These are phyloP conservation scores for Atta texana DNA, from an alignment of 1,140 invertebrate genomes.

Conservation along the genomic window DNA sequence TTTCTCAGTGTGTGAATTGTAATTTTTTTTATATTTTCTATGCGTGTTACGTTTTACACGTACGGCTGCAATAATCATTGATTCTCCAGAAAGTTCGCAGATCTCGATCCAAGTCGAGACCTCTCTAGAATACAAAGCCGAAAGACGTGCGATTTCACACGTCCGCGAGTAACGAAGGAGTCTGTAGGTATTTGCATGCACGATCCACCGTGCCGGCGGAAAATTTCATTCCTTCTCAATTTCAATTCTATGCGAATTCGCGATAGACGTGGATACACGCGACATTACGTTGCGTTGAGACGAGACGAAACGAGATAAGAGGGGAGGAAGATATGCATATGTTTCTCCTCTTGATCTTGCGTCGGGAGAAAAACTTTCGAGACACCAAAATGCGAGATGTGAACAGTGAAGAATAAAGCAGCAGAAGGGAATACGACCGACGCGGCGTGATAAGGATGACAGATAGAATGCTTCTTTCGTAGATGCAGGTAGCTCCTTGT, in stretches of 20 bases:
- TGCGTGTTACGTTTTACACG: neutral
- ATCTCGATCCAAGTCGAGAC: neutral
- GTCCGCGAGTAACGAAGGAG: constrained; percentile 24
- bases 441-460: constrained; percentile 32
- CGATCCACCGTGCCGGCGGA: constrained; percentile 18
- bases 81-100: neutral
- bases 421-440: constrained; percentile 38
- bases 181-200: constrained; percentile 6
- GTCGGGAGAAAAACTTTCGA: constrained; percentile 5
- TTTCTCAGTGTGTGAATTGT: neutral
- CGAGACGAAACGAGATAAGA: neutral
- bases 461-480: constrained; percentile 30
- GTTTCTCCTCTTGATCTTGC: neutral
- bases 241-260: constrained; percentile 43
- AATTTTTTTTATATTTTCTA: neutral
- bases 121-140: constrained; percentile 5
- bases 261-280: constrained; percentile 29
- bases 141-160: constrained; percentile 10
- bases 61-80: neutral
- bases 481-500: neutral
- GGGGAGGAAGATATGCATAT: constrained; percentile 1
- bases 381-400: neutral
- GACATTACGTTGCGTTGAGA: neutral
- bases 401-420: constrained; percentile 42
- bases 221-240: constrained; percentile 59